phyloP scores from a whole-genome alignment of 1,140 invertebrate species.

The Ptiloglossa arizonensis region DNA sequence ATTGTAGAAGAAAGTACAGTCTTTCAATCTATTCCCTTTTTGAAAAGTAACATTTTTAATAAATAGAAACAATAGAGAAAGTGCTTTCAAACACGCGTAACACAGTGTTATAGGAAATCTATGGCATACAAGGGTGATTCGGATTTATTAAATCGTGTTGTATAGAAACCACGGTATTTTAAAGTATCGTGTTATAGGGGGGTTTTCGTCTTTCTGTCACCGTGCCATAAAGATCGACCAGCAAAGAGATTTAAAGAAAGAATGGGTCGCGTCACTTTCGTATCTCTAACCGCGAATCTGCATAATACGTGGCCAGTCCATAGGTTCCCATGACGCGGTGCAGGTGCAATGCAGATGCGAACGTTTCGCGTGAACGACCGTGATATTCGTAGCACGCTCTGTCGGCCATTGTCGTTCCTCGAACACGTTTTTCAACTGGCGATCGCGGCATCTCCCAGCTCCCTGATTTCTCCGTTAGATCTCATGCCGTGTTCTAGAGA shows the following conservation, averaged over 20 bases:
- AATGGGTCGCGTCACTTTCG: slow-evolving; percentile 43
- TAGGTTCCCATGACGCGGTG: slow-evolving; percentile 40
- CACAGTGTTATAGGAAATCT: no score
- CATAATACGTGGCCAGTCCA: slow-evolving; percentile 61
- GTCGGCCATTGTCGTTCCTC: slow-evolving; percentile 53
- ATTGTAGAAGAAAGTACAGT: no score
- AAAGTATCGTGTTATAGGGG: neutral
- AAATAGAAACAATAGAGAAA: no score
- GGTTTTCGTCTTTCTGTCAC: neutral
- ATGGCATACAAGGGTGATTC: no score
- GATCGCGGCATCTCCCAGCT: slow-evolving; percentile 50
- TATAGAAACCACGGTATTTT: no score
- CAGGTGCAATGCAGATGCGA: slow-evolving; percentile 49
- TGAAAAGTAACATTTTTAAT: no score
- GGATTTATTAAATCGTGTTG: no score
- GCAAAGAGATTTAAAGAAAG: neutral
- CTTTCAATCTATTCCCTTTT: no score
- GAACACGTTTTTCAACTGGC: slow-evolving; percentile 55
- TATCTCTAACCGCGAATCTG: slow-evolving; percentile 54
- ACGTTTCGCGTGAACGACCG: slow-evolving; percentile 38
- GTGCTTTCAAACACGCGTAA: no score
- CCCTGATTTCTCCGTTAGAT: slow-evolving; percentile 31
- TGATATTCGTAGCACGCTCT: slow-evolving; percentile 62
- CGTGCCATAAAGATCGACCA: neutral
- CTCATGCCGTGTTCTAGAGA: slow-evolving; percentile 19